A percentile compares a stretch with the other conserved stretches of the same genome.
Evolutionary conservation across 2,888 invertebrate species (phyloP).

Genomic region (Melangyna quadrimaculata): DNA sequence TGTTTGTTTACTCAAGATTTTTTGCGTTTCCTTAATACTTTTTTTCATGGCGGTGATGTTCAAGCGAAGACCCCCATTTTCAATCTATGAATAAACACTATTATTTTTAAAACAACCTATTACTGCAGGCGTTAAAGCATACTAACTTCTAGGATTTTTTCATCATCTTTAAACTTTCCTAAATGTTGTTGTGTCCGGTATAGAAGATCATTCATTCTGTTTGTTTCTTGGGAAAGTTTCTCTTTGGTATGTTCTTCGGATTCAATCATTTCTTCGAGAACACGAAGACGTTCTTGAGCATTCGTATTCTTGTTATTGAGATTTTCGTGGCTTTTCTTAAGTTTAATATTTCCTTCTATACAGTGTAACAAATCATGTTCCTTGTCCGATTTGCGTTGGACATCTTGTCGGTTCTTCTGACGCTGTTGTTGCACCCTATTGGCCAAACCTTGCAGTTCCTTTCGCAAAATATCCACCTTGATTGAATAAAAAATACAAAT

Average conservation of each 20-base stretch:
- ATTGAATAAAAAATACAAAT: neutral
- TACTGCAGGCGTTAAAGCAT: neutral
- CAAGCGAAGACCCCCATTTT: conserved; percentile 75
- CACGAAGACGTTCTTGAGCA: conserved; percentile 78
- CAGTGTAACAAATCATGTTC: conserved; percentile 74
- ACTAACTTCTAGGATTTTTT: conserved; percentile 74
- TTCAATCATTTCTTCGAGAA: conserved; percentile 79
- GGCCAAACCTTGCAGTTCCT: conserved; percentile 77
- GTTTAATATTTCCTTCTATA: conserved; percentile 70
- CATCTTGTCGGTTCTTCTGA: conserved; percentile 76
- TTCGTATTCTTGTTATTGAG: conserved; percentile 77
- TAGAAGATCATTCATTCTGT: conserved; percentile 76
- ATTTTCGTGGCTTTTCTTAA: conserved; percentile 74
- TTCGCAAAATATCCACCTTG: conserved; percentile 76
- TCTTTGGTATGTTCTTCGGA: conserved; percentile 76
- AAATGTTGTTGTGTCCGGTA: conserved; percentile 78
- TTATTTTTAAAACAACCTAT: neutral
- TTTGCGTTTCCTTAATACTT: conserved; percentile 77
- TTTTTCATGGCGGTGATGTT: conserved; percentile 73
- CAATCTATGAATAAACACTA: conserved; percentile 71
- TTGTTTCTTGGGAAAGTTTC: conserved; percentile 76
- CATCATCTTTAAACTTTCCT: conserved; percentile 75
- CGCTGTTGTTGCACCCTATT: conserved; percentile 77
- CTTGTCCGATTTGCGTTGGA: conserved; percentile 73
- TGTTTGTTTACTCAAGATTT: conserved; percentile 82